Evolutionary conservation across 2,797 vertebrate species (phyloP), one percentile per base, ranked within the genome.

Genomic region (Phoeniculus purpureus): DNA sequence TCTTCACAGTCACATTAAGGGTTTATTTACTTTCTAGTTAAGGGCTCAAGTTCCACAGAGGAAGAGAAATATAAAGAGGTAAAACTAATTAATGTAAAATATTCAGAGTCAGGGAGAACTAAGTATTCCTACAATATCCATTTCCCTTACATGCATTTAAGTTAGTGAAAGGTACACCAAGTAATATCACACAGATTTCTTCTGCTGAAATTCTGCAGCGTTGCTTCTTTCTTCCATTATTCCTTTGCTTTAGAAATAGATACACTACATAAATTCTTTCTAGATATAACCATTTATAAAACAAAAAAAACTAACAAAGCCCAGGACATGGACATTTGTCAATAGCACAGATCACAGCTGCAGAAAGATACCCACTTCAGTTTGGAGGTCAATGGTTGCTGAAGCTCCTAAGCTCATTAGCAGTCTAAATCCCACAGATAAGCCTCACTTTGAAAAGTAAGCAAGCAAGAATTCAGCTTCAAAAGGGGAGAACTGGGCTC

Each of bases 71-170:
- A 65, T 58, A 64, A 82, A 82, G 27, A 94, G n/a, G 50, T 6
- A 80, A 80, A 86, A 81, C 6, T 87, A 84, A 86, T 83, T 76
- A 81, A 80, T 80, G 48, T 32, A 87, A 87, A 90, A 96, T 58
- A 90, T 85, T 89, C 68, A 65, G 68, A 90, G 58, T 89, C 58
- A 61, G 10, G 26, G 20, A 91, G 9, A 18, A 85, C n/a, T 71
- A 87, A 60, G 79, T 61, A 10, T 13, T 78, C 40, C 58, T 80
- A 16, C 47, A 71, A 65, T 67, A 87, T 51, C 61, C 20, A 45
- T 89, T 88, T 92, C 32, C 3, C 26, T 87, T 71, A 61, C 34
- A 93, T 4, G 12, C 6, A 29, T 74, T 82, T 59, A 74, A 55
- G 16, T 67, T 59, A 85, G 34, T 74, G 67, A 67, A 86, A 93